Base-by-base conservation (phyloP, 2,113 vertebrate species). In the Cacatua alba region DNA sequence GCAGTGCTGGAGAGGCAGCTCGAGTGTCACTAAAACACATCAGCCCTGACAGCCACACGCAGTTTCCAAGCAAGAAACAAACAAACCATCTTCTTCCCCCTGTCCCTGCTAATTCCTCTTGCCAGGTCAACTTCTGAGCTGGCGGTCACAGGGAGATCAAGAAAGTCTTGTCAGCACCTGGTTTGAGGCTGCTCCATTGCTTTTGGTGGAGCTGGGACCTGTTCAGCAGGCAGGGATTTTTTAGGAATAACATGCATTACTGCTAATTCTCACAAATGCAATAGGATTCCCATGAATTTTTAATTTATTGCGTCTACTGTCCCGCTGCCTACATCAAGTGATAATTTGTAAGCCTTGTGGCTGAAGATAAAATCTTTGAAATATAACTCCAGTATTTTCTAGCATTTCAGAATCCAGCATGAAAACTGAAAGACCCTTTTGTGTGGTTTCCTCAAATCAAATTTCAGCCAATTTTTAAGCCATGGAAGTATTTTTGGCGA, bases 311-410 rank as follows among this genome's bases (percentile, higher is more conserved):
- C 2, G 4, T 23, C 64, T 65, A 70, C 20, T 64, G 26, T 39
- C 9, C 20, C 39, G 19, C 16, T 68, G 23, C 26, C 29, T 19
- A 9, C 1, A 0, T 57, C 21, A 60, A 31, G 7, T 0, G 0
- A 63, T 37, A 77, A 63, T 59, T 80, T 90, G 15, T 60, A 52
- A 72, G 68, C 28, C 55, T 78, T 6, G 4, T 11, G 49, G 25
- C 17, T 59, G 23, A 74, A 81, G 64, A 63, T 11, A 79, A 79
- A 62, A 62, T 33, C 44, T 74, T 93, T 82, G 53, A 94, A 90
- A 92, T n/a, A 43, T 12, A 48, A 55, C 33, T 60, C 17, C 12
- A 64, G 39, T 67, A n/a, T 60, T 75, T 67, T 43, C 77, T 60
- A 21, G 23, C 25, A 16, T 67, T 86, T 86, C 33, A 64, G 35